Base-by-base conservation (phyloP, 2,888 invertebrate genomes). In the Brachylomia viminalis region DNA sequence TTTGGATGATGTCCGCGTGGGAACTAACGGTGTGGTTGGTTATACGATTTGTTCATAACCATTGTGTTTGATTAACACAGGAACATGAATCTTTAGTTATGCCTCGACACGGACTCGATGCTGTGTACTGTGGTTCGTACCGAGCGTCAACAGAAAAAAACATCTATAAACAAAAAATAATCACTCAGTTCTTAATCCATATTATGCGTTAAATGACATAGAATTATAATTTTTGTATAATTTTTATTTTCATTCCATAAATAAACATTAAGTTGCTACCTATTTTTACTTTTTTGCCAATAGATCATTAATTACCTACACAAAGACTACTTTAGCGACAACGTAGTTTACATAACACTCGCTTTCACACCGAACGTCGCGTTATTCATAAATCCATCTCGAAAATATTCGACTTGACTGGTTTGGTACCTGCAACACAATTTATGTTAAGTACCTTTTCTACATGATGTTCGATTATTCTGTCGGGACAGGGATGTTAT, bases 1-100 rank as follows among this genome's bases (percentile, higher is more conserved):
- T 95, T 94, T 90, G 91, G 93, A 92, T 93, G 92, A 92, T 93
- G 94, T 90, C 91, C 88, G 93, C 95, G 95, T 96, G 95, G 92
- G 95, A 96, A 95, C 92, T 94, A 94, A 94, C 94, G 93, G 94
- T 92, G 87, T 70, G 66, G 80, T 81, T 89, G 83, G 84, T 79
- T 77, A 82, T 68, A 76, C 79, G 80, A 82, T 86, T 81, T 83
- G 79, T 88, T 86, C 86, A 87, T 88, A 83, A 62, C 73, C 67
- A 81, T 79, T 85, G 80, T 86, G 83, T 76, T 86, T 76, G 77
- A 77, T 81, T 64, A 73, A 76, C 82, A 69, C 65, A 54, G 68
- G 74, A 84, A 75, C 65, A 65, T 62, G 45, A 47, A 67, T 69
- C 11, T 71, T 72, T 71, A 45, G 58, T 64, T 58, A 67, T 81